These are phyloP conservation scores for Nyctereutes procyonoides DNA, from an alignment of 2,113 vertebrate species.

Conservation along the genomic window DNA sequence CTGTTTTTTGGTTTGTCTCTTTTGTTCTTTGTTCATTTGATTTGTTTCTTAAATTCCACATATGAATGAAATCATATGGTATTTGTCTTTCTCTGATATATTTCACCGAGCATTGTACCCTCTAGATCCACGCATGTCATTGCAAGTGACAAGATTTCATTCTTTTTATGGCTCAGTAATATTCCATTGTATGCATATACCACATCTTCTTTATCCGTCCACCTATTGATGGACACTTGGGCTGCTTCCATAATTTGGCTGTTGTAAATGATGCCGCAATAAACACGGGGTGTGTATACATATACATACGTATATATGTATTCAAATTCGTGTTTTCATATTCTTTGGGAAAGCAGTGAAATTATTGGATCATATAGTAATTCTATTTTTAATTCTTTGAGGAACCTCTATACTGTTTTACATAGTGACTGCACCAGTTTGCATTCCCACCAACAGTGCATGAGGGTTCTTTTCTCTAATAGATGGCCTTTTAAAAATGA, in stretches of 20 bases:
- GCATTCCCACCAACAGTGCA: background rate
- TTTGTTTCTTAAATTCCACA: background rate
- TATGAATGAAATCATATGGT: background rate
- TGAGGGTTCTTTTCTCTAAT: background rate
- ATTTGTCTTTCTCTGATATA: background rate
- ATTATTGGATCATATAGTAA: background rate
- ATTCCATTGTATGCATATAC: background rate
- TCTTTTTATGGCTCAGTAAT: background rate
- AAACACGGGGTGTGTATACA: background rate
- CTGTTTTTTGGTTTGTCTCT: background rate
- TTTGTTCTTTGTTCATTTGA: background rate
- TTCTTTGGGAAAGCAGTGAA: background rate
- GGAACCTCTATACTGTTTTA: background rate
- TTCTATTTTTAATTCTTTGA: background rate
- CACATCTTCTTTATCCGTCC: background rate
- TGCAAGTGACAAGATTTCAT: background rate
- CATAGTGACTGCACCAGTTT: background rate
- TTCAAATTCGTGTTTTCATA: background rate
- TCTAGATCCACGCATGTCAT: background rate
- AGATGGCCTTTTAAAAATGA: background rate
- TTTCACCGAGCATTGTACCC: background rate
- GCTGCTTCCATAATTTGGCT: background rate
- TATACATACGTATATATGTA: background rate
- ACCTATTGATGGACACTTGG: background rate
- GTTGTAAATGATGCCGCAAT: background rate